Evolutionary conservation across 1,140 invertebrate species (phyloP).

Genomic region (Camponotus floridanus): DNA sequence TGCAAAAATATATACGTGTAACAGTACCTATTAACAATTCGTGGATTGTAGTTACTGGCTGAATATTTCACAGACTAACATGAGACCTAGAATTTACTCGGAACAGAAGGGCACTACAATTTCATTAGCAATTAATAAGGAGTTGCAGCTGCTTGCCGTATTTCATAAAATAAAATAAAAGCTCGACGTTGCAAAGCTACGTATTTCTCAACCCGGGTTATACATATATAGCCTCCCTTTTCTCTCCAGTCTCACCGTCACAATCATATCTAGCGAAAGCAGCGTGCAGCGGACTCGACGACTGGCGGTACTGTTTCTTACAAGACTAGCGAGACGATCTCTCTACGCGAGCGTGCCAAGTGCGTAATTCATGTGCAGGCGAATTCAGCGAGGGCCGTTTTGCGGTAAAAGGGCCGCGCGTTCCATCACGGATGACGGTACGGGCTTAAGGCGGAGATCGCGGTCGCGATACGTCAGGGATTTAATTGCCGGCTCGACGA

Average conservation of each 20-base stretch:
- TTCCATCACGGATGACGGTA: conserved; percentile 59
- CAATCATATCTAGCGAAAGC: neutral
- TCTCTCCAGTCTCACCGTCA: neutral
- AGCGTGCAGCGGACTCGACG: neutral
- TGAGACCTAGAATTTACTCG: neutral
- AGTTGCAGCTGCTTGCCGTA: neutral
- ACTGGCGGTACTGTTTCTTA: conserved; percentile 1
- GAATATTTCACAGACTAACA: conserved; percentile 8
- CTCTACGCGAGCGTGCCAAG: conserved; percentile 17
- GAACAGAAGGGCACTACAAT: neutral
- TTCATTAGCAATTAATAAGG: neutral
- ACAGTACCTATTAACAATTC: conserved; percentile 8
- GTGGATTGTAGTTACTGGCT: neutral
- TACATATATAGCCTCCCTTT: too few relatives aligned
- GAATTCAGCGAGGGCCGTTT: conserved; percentile 10
- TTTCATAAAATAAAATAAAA: conserved; percentile 6
- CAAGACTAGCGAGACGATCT: neutral
- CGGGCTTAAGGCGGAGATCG: conserved; percentile 73
- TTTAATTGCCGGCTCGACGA: conserved; percentile 72
- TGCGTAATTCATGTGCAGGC: conserved; percentile 44
- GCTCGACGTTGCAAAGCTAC: neutral
- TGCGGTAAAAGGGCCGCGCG: conserved; percentile 45
- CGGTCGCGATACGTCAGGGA: conserved; percentile 69
- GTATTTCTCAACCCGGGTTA: neutral
- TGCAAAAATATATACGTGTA: neutral